phyloP scores from a whole-genome alignment of 30 jellyfish, hydroid and myxozoan genomes.

The Aurelia coerulea region DNA sequence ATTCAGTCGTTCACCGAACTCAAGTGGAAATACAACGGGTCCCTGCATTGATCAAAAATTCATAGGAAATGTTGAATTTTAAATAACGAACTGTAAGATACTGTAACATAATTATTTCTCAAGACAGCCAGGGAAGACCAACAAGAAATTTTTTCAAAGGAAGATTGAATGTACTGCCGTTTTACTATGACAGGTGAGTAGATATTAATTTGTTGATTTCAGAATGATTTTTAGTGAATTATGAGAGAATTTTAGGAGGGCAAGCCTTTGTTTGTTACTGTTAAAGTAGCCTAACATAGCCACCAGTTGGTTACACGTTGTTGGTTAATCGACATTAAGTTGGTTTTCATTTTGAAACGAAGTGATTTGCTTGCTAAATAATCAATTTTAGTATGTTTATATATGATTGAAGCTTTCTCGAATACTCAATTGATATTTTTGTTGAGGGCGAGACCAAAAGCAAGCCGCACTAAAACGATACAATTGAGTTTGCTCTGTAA shows the following conservation, averaged over 20 bases:
- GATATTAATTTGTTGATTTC: not conserved
- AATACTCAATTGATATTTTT: too few relatives aligned
- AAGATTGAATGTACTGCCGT: too few relatives aligned
- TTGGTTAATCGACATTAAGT: too few relatives aligned
- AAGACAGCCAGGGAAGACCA: too few relatives aligned
- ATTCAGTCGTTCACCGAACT: conserved; percentile 57
- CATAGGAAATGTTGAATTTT: conserved; percentile 39
- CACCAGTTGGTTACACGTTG: conserved; percentile 18
- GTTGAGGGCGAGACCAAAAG: too few relatives aligned
- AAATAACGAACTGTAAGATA: conserved; percentile 58
- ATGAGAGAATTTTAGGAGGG: not conserved
- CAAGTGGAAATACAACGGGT: conserved; percentile 56
- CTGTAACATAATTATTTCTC: conserved; percentile 55
- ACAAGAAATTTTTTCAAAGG: too few relatives aligned
- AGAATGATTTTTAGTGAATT: not conserved
- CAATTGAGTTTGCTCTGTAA: too few relatives aligned
- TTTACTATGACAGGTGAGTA: conserved; percentile 36
- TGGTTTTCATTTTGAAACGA: too few relatives aligned
- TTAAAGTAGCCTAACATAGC: not conserved
- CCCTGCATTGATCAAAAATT: conserved; percentile 59
- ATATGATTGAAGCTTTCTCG: too few relatives aligned
- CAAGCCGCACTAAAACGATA: too few relatives aligned
- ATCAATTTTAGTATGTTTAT: too few relatives aligned
- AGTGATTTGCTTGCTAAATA: too few relatives aligned
- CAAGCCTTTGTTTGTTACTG: conserved; percentile 32